A percentile compares a stretch with the other conserved stretches of the same genome.
These are phyloP conservation scores for Thymelicus acteon DNA, from an alignment of 2,888 invertebrate species.

Conservation along the genomic window DNA sequence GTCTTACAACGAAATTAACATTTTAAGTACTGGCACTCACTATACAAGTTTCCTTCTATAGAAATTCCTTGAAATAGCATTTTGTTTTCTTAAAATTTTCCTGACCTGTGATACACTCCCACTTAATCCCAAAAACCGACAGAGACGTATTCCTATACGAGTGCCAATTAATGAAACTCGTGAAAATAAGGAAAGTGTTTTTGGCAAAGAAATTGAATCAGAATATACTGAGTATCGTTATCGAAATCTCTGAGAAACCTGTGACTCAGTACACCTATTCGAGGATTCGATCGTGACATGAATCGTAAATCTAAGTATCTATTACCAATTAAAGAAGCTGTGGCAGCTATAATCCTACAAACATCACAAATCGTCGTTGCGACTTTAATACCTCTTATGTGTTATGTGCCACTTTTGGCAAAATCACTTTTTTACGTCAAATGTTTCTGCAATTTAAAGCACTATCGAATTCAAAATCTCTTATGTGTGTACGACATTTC, in stretches of 20 bases:
- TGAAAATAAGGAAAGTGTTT: slow-evolving; percentile 23
- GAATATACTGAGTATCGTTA: slow-evolving; percentile 14
- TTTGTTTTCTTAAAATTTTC: background rate
- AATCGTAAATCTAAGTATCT: background rate
- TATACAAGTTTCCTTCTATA: too few species aligned
- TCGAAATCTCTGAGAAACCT: slow-evolving; percentile 18
- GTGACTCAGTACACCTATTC: slow-evolving; percentile 26
- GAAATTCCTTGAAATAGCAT: background rate
- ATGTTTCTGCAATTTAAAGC: too few species aligned
- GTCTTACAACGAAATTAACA: too few species aligned
- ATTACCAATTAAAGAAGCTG: background rate
- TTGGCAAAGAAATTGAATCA: slow-evolving; percentile 26
- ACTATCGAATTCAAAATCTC: too few species aligned
- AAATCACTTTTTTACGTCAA: too few species aligned
- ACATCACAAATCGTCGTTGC: too few species aligned
- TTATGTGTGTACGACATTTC: too few species aligned
- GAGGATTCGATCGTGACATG: slow-evolving; percentile 7
- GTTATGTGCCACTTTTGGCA: too few species aligned
- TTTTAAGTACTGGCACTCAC: too few species aligned
- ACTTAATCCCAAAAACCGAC: background rate
- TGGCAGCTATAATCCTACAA: too few species aligned
- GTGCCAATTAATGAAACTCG: slow-evolving; percentile 27
- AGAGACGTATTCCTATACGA: slow-evolving; percentile 6
- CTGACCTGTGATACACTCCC: background rate
- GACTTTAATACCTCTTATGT: too few species aligned